Evolutionary conservation across 2,797 vertebrate genomes (phyloP).

Genomic region (Triplophysa bombifrons): DNA sequence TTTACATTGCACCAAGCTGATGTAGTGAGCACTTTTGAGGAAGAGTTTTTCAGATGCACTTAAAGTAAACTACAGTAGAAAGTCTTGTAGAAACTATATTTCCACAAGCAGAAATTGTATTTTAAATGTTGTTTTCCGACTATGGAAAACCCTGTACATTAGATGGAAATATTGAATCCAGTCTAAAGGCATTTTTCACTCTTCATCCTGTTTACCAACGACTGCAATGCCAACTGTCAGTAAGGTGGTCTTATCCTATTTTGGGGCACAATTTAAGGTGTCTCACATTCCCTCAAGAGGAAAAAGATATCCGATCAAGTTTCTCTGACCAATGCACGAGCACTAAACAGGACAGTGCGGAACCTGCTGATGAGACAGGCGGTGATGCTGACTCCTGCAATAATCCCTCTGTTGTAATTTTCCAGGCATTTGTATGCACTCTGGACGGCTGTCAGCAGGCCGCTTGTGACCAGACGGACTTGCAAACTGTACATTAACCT

Average conservation of each 20-base stretch:
- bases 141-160: neutral
- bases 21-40: neutral
- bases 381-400: conserved; percentile 57
- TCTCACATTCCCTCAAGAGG: conserved; percentile 10
- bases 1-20: neutral
- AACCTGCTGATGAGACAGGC: conserved; percentile 54
- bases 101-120: neutral
- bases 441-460: conserved; percentile 38
- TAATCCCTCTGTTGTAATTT: conserved; percentile 66
- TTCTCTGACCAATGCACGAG: conserved; percentile 43
- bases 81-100: too few species aligned
- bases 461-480: conserved; percentile 38
- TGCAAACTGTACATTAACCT: conserved; percentile 33
- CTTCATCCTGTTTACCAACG: too few species aligned
- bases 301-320: conserved; percentile 18
- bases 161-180: too few species aligned
- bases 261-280: neutral
- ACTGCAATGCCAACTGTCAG: too few species aligned
- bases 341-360: conserved; percentile 13
- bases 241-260: neutral
- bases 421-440: conserved; percentile 41
- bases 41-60: neutral
- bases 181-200: too few species aligned
- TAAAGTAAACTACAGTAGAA: neutral
- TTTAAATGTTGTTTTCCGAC: neutral